Percentiles rank a stretch among this genome's conserved stretches.
These are phyloP conservation scores for Eurystomus gularis DNA, from an alignment of 2,113 vertebrate genomes.

Conservation along the genomic window DNA sequence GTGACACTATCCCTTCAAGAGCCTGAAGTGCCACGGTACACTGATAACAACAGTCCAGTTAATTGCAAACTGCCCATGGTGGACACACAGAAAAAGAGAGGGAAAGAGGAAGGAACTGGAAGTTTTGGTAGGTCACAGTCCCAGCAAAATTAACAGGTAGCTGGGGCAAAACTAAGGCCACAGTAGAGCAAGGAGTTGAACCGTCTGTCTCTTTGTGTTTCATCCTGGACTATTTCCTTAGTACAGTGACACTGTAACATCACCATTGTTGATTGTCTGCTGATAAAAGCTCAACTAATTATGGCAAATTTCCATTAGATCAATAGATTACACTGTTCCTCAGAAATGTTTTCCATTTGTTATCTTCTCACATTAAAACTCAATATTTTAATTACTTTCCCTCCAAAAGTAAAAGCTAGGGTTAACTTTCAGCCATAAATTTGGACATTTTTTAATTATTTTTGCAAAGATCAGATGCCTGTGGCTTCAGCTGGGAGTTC, in stretches of 20 bases:
- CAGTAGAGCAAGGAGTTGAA: background rate
- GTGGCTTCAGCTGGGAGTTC: background rate
- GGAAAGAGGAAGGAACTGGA: background rate
- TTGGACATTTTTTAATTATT: background rate
- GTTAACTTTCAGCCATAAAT: background rate
- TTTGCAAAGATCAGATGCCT: background rate
- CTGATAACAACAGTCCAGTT: background rate
- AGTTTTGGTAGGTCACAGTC: background rate
- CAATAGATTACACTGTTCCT: background rate
- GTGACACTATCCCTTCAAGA: background rate
- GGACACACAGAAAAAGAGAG: fast-evolving
- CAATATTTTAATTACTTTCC: background rate
- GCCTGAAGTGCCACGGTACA: background rate
- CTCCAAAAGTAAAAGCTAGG: background rate
- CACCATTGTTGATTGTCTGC: background rate
- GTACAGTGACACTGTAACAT: background rate
- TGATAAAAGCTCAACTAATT: background rate
- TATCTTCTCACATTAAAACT: background rate
- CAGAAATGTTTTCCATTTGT: background rate
- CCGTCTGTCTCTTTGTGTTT: background rate
- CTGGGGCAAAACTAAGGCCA: background rate
- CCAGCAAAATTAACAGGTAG: background rate
- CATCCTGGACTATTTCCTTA: background rate
- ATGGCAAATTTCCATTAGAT: background rate
- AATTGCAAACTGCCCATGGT: fast-evolving